Conservation (phyloP, 1,140 invertebrate species). For the Drosophila guanche region DNA sequence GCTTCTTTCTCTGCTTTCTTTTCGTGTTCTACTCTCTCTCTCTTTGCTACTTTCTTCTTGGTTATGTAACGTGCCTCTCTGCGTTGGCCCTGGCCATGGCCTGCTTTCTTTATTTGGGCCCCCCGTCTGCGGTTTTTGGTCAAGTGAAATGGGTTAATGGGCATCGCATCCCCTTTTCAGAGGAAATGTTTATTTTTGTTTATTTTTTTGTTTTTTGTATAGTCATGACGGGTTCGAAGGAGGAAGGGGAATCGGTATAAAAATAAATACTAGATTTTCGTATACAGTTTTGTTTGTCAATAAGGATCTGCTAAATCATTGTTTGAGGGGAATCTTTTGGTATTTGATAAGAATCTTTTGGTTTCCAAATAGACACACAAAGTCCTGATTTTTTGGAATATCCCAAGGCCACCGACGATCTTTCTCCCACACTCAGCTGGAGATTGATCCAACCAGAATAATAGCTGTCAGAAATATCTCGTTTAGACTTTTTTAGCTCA, state of each 20-base stretch:
- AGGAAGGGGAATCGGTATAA: too few species aligned
- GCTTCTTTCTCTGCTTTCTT: slow-evolving; percentile 16
- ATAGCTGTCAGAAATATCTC: slow-evolving; percentile 23
- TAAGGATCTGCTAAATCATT: not conserved
- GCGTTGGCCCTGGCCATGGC: slow-evolving; percentile 53
- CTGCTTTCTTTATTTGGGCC: slow-evolving; percentile 65
- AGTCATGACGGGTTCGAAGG: too few species aligned
- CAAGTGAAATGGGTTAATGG: slow-evolving; percentile 75
- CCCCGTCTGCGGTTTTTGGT: slow-evolving; percentile 41
- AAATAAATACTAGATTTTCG: too few species aligned
- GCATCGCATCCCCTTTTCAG: slow-evolving; percentile 27
- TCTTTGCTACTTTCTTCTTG: slow-evolving; percentile 64
- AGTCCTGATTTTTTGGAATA: too few species aligned
- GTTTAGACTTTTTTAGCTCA: slow-evolving; percentile 9
- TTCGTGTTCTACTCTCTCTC: slow-evolving; percentile 30
- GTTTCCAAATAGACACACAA: too few species aligned
- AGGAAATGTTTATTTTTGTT: slow-evolving; percentile 27
- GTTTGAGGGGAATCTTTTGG: too few species aligned
- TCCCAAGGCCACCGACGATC: too few species aligned
- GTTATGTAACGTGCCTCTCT: slow-evolving; percentile 53
- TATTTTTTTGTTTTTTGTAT: slow-evolving; percentile 5
- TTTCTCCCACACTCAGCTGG: not conserved
- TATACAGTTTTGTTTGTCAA: not conserved
- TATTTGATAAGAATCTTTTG: too few species aligned
- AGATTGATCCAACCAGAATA: not conserved